A percentile compares a stretch with the other conserved stretches of the same genome.
Evolutionary conservation across 2,888 invertebrate genomes (phyloP).

Genomic region (Pristionchus fissidentatus): DNA sequence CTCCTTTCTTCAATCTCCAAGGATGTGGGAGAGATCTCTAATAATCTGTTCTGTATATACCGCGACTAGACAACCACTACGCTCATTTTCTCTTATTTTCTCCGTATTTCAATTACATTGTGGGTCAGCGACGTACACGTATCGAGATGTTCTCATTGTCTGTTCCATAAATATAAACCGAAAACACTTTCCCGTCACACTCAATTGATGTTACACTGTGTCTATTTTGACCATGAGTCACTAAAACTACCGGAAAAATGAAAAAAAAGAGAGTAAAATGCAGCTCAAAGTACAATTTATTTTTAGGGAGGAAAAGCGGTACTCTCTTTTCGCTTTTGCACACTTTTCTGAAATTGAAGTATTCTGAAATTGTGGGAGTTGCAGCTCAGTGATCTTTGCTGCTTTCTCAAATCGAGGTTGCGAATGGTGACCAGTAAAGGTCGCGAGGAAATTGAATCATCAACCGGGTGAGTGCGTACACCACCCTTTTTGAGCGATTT

Average conservation of each 20-base stretch:
- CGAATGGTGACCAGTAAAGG: slow-evolving; percentile 41
- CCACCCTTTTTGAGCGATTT: background rate
- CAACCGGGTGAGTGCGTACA: background rate
- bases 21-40: background rate
- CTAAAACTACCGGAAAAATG: background rate
- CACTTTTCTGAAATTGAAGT: background rate
- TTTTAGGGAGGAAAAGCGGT: too few species aligned
- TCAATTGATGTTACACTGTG: background rate
- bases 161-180: background rate
- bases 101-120: background rate
- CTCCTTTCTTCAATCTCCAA: too few species aligned
- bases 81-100: background rate
- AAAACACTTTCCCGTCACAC: background rate
- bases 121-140: slow-evolving; percentile 25
- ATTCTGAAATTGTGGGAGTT: background rate
- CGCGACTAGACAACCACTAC: background rate
- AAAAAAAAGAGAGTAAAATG: too few species aligned
- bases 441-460: slow-evolving; percentile 18
- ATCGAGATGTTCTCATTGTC: background rate
- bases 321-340: too few species aligned
- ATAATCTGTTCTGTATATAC: slow-evolving; percentile 26
- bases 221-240: slow-evolving; percentile 4
- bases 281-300: too few species aligned
- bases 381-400: background rate
- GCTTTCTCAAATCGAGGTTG: slow-evolving; percentile 24